These are phyloP conservation scores for Anabas testudineus DNA, from an alignment of 2,797 vertebrate genomes.

Conservation along the genomic window DNA sequence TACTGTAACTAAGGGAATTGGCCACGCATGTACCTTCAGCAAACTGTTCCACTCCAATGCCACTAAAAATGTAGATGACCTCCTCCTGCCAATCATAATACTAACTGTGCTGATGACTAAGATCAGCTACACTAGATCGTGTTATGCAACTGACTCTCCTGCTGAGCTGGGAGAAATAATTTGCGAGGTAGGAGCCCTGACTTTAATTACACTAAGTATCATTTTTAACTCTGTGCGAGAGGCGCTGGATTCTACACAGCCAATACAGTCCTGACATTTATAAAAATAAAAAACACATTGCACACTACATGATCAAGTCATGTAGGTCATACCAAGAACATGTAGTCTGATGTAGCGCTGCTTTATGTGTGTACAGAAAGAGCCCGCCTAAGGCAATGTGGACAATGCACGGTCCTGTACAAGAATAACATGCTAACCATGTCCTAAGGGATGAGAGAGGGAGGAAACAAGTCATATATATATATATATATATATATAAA, in stretches of 20 bases:
- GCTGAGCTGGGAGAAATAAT: conserved; percentile 67
- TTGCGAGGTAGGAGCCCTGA: conserved; percentile 49
- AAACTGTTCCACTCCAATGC: conserved; percentile 34
- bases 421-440: conserved; percentile 48
- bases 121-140: conserved; percentile 59
- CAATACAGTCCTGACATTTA: conserved; percentile 24
- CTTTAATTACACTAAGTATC: conserved; percentile 69
- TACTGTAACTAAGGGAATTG: conserved; percentile 14
- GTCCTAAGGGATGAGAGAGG: conserved; percentile 21
- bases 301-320: conserved; percentile 10
- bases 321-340: conserved; percentile 52
- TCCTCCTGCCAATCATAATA: conserved; percentile 67
- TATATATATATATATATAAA: no score
- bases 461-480: conserved; percentile 22
- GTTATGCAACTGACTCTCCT: conserved; percentile 69
- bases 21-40: conserved; percentile 44
- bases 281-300: conserved; percentile 39
- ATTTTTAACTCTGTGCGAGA: conserved; percentile 40
- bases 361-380: conserved; percentile 24
- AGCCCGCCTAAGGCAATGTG: conserved; percentile 46
- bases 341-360: conserved; percentile 49
- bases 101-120: conserved; percentile 68
- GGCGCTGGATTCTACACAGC: conserved; percentile 24
- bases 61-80: conserved; percentile 59
- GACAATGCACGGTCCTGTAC: conserved; percentile 32